Evolutionary conservation across 2,888 invertebrate genomes (phyloP).

Genomic region (Chloromyia formosa): DNA sequence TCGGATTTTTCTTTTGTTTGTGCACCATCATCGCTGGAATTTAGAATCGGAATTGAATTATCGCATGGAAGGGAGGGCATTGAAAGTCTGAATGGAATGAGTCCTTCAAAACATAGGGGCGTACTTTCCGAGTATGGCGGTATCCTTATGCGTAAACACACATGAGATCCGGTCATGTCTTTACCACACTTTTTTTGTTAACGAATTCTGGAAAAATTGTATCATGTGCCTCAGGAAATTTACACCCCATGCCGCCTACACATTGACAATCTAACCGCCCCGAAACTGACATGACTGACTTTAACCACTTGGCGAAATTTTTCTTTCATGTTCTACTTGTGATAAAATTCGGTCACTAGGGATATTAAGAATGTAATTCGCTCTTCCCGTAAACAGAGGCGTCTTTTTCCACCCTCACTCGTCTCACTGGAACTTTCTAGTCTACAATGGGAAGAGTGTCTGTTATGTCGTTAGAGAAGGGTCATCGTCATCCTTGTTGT

Average conservation of each 20-base stretch:
- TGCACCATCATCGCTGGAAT: slow-evolving; percentile 9
- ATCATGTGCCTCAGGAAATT: neutral
- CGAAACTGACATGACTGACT: neutral
- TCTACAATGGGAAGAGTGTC: neutral
- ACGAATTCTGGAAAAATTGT: slow-evolving; percentile 26
- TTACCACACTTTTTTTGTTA: slow-evolving; percentile 4
- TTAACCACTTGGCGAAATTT: slow-evolving; percentile 17
- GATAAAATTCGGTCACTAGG: slow-evolving; percentile 44
- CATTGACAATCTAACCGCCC: neutral
- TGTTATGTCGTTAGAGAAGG: slow-evolving; percentile 37
- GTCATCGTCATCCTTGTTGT: slow-evolving; percentile 35
- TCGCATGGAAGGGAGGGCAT: neutral
- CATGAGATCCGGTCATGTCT: neutral
- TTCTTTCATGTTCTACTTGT: slow-evolving; percentile 38
- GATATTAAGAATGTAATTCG: slow-evolving; percentile 27
- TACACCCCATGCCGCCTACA: neutral
- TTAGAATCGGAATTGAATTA: slow-evolving; percentile 40
- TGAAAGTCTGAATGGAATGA: too few relatives aligned
- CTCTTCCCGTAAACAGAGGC: slow-evolving; percentile 7
- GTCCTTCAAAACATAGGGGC: too few relatives aligned
- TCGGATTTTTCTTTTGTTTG: slow-evolving; percentile 39
- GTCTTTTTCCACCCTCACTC: neutral
- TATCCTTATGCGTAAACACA: neutral
- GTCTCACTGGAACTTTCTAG: neutral
- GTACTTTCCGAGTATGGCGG: too few relatives aligned